These are phyloP conservation scores for Anseranas semipalmata DNA, from an alignment of 2,113 vertebrate species.

Conservation along the genomic window DNA sequence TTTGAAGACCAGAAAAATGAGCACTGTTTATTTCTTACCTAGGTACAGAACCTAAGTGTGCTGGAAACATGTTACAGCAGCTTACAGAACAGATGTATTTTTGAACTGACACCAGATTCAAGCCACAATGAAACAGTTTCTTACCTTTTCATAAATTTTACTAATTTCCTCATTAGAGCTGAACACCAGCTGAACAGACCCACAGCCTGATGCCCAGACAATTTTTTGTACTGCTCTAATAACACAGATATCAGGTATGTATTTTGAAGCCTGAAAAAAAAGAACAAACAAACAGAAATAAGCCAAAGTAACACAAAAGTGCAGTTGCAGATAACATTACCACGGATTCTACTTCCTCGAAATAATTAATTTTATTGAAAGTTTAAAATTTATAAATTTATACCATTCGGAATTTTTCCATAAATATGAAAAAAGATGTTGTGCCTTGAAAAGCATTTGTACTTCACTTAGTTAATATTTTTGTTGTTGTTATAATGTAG, in stretches of 20 bases:
- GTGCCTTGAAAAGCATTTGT: background rate
- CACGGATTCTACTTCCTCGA: background rate
- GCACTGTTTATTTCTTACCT: background rate
- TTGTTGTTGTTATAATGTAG: background rate
- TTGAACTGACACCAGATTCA: background rate
- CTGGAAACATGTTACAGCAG: background rate
- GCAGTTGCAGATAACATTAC: background rate
- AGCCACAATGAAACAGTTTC: background rate
- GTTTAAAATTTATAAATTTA: background rate
- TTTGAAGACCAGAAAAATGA: background rate
- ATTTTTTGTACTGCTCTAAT: constrained; percentile 98
- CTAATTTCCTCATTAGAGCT: constrained; percentile 97
- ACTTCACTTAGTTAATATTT: background rate
- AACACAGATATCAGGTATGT: constrained; percentile 98
- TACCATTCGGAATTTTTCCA: background rate
- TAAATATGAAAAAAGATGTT: background rate
- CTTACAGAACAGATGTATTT: background rate
- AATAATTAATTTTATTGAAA: background rate
- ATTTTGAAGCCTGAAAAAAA: constrained; percentile 88
- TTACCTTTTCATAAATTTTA: constrained; percentile 98
- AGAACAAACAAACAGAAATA: constrained; percentile 63
- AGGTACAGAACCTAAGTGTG: background rate
- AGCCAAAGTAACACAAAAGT: constrained; percentile 19
- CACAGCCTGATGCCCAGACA: constrained; percentile 97
- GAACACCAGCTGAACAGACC: constrained; percentile 95